Evolutionary conservation across 2,888 invertebrate species (phyloP).

Genomic region (Venusia cambrica): DNA sequence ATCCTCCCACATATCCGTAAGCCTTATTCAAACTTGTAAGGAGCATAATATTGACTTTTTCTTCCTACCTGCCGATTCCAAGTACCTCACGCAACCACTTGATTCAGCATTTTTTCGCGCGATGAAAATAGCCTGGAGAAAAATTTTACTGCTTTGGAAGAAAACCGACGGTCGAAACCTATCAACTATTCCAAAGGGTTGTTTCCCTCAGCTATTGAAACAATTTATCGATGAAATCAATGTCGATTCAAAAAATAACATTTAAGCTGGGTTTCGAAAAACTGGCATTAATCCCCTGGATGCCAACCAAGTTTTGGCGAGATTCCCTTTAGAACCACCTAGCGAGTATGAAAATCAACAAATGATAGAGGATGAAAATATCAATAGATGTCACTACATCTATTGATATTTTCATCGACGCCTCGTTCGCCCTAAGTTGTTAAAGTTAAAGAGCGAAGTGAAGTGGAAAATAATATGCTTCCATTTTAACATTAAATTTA

Average conservation of each 20-base stretch:
- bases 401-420: too few relatives aligned
- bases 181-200: constrained; percentile 25
- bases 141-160: constrained; percentile 22
- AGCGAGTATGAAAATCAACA: too few relatives aligned
- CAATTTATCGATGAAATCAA: constrained; percentile 17
- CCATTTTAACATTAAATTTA: too few relatives aligned
- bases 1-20: constrained; percentile 38
- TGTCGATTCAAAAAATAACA: constrained; percentile 17
- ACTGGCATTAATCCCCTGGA: constrained; percentile 22
- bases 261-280: constrained; percentile 23
- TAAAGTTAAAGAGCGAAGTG: too few relatives aligned
- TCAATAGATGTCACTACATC: too few relatives aligned
- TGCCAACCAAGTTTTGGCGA: constrained; percentile 4
- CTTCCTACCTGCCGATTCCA: constrained; percentile 18
- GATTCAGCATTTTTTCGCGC: constrained; percentile 36
- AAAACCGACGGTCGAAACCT: constrained; percentile 19
- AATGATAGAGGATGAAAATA: too few relatives aligned
- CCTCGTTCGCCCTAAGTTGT: too few relatives aligned
- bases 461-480: too few relatives aligned
- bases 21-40: constrained; percentile 39
- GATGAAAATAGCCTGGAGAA: constrained; percentile 25
- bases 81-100: constrained; percentile 32
- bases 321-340: too few relatives aligned
- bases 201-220: constrained; percentile 23
- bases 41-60: constrained; percentile 42